Percentiles rank a stretch among this genome's conserved stretches.
Evolutionary conservation across 2,113 vertebrate species (phyloP).

Genomic region (Carassius carassius): DNA sequence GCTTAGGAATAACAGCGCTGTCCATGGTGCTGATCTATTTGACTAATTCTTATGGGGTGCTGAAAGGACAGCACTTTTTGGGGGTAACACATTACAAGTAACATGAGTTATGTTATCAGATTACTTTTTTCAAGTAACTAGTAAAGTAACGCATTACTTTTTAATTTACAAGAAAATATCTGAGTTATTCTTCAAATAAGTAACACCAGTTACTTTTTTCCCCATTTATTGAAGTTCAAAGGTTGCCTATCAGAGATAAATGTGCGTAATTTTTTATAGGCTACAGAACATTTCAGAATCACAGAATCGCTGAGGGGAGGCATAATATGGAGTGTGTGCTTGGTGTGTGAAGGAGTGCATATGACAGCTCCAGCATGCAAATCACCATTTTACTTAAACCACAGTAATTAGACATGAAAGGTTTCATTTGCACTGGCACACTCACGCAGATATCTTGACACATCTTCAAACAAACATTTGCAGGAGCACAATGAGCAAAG

Average conservation of each 20-base stretch:
- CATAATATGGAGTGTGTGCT: not conserved
- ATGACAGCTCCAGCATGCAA: slow-evolving; percentile 14
- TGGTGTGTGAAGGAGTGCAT: not conserved
- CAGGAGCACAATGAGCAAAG: not conserved
- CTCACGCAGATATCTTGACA: slow-evolving; percentile 24
- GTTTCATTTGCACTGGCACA: slow-evolving; percentile 23
- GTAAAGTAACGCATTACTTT: no score
- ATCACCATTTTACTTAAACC: slow-evolving; percentile 18
- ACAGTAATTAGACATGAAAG: slow-evolving; percentile 31
- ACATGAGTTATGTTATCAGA: no score
- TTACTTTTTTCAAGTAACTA: no score
- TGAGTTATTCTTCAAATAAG: no score
- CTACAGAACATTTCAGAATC: not conserved
- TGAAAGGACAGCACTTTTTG: slow-evolving; percentile 3
- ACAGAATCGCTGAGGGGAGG: not conserved
- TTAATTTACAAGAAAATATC: no score
- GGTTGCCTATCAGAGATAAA: not conserved
- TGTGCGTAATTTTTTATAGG: not conserved
- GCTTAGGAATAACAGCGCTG: slow-evolving; percentile 17
- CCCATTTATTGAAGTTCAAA: not conserved
- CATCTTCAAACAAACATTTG: slow-evolving; percentile 35
- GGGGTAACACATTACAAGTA: no score
- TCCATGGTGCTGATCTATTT: slow-evolving; percentile 25
- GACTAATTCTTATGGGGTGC: not conserved
- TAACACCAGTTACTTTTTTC: no score